Base-by-base conservation (phyloP, 2,797 vertebrate species). In the Myioborus melanocephalus region DNA sequence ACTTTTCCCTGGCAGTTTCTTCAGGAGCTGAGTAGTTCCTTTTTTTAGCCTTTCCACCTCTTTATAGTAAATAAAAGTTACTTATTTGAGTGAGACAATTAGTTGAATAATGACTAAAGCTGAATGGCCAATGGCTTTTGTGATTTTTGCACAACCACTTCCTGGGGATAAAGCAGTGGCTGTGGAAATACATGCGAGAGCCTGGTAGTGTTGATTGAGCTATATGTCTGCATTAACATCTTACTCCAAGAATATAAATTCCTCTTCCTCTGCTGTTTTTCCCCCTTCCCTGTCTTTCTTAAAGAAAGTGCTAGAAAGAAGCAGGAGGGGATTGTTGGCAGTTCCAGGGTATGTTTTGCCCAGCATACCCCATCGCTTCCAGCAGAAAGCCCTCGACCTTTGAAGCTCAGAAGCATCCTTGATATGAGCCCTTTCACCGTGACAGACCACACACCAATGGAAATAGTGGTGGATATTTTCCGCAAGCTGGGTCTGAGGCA, bases 381-480 rank as follows among this genome's bases (percentile, higher is more conserved):
- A 2, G 99, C 99, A 14, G 99, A 99, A 98, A 99, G 99, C 91
- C 99, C 99, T 21, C 98, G 99, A 16, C 99, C 99, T 21, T 95
- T 99, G 95, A 99, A 99, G 89, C 98, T 99, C 28, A 98, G 99
- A 97, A 99, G 99, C 97, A 99, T 99, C 95, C 98, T 99, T 85
- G 99, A 99, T 96, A 99, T 99, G 99, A 99, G 99, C 96, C 99
- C 99, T 69, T 99, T 99, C 97, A 99, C 99, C 15, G 99, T 99
- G 97, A 99, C 99, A 9, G 99, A 99, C 98, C 99, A 99, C 98
- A 99, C 99, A 4, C 99, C 99, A 37, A 99, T 99, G 99, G 99
- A 99, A 98, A 99, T 99, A 23, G 99, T 99, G 97, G 99, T 99
- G 97, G 99, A 99, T 97, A 99, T 99, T 96, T 99, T 99, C 98